Percentiles rank a stretch among this genome's conserved stretches.
Conservation (phyloP, 2,888 invertebrate genomes). For the Drosophila affinis region DNA sequence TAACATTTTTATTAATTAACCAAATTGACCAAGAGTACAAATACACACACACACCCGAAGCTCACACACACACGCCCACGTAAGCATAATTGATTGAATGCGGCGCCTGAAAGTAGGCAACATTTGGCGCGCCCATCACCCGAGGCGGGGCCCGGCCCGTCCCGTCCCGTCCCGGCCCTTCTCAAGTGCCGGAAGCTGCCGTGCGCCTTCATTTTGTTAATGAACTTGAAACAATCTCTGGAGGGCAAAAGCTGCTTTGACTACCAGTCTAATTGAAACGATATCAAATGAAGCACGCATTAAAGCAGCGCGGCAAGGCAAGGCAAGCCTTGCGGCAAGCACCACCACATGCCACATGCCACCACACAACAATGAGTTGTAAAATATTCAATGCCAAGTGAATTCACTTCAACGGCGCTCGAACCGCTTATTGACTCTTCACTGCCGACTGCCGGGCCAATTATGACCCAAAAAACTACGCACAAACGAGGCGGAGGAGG, state of each 20-base stretch:
- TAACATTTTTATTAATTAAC: constrained; percentile 74
- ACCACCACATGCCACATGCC: constrained; percentile 15
- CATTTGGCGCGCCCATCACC: constrained; percentile 36
- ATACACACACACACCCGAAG: constrained; percentile 11
- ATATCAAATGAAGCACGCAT: constrained; percentile 67
- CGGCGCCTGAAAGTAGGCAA: constrained; percentile 47
- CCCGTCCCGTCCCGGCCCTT: background rate
- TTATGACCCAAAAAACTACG: constrained; percentile 62
- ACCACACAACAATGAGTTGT: constrained; percentile 53
- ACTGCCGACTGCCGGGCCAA: constrained; percentile 62
- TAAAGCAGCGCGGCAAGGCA: constrained; percentile 28
- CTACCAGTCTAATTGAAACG: constrained; percentile 62
- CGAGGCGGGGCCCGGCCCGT: background rate
- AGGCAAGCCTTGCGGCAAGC: background rate
- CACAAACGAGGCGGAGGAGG: constrained; percentile 36
- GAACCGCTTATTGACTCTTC: constrained; percentile 69
- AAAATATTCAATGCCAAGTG: constrained; percentile 41
- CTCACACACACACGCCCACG: constrained; percentile 28
- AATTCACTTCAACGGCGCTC: constrained; percentile 58
- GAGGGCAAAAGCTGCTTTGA: constrained; percentile 8
- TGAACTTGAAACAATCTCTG: constrained; percentile 56
- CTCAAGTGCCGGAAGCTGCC: constrained; percentile 25
- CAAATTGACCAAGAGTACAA: constrained; percentile 60
- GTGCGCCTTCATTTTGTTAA: constrained; percentile 66
- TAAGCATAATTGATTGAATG: constrained; percentile 64